Evolutionary conservation across 2,113 vertebrate genomes (phyloP), one percentile per base, ranked within the genome.

Genomic region (Melanocharis versteri): DNA sequence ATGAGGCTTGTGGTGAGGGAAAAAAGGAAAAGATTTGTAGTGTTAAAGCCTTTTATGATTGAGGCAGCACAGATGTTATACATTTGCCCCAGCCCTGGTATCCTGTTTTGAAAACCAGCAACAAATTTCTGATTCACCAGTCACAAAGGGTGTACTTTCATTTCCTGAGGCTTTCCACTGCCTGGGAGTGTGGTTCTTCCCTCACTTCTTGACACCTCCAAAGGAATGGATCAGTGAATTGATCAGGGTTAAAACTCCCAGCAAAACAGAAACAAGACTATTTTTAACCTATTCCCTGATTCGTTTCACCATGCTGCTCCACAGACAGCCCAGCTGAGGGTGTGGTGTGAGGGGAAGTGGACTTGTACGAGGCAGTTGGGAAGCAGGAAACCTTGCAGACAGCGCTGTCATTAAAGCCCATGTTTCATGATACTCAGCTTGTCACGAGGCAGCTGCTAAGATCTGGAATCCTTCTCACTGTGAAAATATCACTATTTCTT

Each of bases 81-180:
- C 16, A 81, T 93, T 90, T 93, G 62, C 81, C 75, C 66, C 73
- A 93, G 47, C 24, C 76, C 64, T 58, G 72, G 71, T 78, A 92
- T 80, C 68, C 85, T 95, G 90, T 95, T 94, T 90, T 92, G 83
- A 89, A 90, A 96, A 83, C 42, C 58, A 70, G 76, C 18, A 39
- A 70, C 23, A 85, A 40, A 69, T 65, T 86, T 90, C 66, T 92
- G 66, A 65, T 80, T 90, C 39, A 76, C n/a, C 54, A 77, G 58
- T 23, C 30, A 30, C 0, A 5, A 50, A 86, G 28, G 8, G 21
- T 82, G 15, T 75, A 35, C 5, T 91, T 91, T 40, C 40, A 51
- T 27, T 68, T 40, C 64, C 28, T 70, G 33, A 54, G 13, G 30
- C 16, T 47, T 86, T 90, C 42, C 39, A 42, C 42, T 50, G 42